These are phyloP conservation scores for Eledona agricola DNA, from an alignment of 2,888 invertebrate species.

Conservation along the genomic window DNA sequence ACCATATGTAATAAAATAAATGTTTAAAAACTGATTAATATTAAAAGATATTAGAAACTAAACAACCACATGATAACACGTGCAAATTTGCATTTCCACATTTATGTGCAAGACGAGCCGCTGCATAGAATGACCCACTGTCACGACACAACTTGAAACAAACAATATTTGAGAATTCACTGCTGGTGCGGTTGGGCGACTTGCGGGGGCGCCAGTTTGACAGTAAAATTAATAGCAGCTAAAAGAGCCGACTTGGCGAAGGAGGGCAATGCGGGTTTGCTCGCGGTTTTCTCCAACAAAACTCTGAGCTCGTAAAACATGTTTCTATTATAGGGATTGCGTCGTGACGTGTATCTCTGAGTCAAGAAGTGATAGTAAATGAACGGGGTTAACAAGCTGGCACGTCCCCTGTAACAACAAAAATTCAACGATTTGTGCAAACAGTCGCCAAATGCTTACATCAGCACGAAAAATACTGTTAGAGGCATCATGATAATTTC, in stretches of 20 bases:
- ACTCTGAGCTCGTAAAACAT: conserved; percentile 89
- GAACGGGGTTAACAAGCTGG: conserved; percentile 90
- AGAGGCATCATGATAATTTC: conserved; percentile 94
- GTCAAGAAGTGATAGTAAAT: conserved; percentile 97
- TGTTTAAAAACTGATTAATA: conserved; percentile 4
- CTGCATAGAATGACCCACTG: conserved; percentile 18
- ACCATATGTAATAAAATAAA: conserved; percentile 15
- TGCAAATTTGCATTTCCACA: conserved; percentile 11
- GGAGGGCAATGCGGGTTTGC: conserved; percentile 74
- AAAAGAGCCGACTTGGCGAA: conserved; percentile 69
- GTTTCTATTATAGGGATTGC: conserved; percentile 95
- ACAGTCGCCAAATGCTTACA: conserved; percentile 71
- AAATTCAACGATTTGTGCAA: conserved; percentile 17
- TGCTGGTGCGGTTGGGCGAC: conserved; percentile 55
- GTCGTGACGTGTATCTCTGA: conserved; percentile 89
- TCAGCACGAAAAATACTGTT: conserved; percentile 79
- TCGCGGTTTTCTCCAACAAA: conserved; percentile 73
- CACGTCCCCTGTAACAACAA: conserved; percentile 85
- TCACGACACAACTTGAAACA: conserved; percentile 16
- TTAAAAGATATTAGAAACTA: conserved; percentile 6
- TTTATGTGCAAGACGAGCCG: conserved; percentile 16
- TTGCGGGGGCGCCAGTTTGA: conserved; percentile 78
- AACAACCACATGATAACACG: conserved; percentile 10
- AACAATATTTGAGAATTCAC: conserved; percentile 3
- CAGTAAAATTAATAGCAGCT: conserved; percentile 73